A percentile compares a stretch with the other conserved stretches of the same genome.
phyloP scores from a whole-genome alignment of 2,113 vertebrate species.

The Lycaon pictus region DNA sequence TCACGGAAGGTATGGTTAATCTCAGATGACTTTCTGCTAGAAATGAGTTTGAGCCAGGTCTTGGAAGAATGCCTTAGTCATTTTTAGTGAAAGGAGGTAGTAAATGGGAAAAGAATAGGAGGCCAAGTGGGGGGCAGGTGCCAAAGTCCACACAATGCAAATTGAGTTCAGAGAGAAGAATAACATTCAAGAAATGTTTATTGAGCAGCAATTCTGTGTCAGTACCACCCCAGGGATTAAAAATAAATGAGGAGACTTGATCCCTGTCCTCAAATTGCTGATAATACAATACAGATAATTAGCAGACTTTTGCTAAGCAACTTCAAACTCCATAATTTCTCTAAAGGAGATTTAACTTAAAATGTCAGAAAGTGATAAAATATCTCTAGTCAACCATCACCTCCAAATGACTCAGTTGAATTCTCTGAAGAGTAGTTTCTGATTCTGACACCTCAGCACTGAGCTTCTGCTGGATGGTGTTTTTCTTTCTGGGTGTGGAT shows the following conservation, averaged over 20 bases:
- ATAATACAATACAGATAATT: not conserved
- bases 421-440: not conserved
- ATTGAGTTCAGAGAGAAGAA: not conserved
- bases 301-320: not conserved
- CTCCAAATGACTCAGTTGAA: not conserved
- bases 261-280: not conserved
- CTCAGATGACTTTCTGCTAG: not conserved
- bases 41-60: not conserved
- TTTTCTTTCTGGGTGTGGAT: not conserved
- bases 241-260: not conserved
- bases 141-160: not conserved
- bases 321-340: not conserved
- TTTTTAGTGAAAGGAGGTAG: not conserved
- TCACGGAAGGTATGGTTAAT: not conserved
- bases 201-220: not conserved
- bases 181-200: not conserved
- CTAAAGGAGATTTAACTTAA: not conserved
- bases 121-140: not conserved
- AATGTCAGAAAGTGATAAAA: not conserved
- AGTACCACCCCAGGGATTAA: not conserved
- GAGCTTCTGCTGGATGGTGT: not conserved
- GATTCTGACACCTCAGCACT: not conserved
- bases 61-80: not conserved
- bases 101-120: not conserved
- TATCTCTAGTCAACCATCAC: not conserved